Percentiles rank a stretch among this genome's conserved stretches.
phyloP scores from a whole-genome alignment of 1,140 invertebrate species.

The Telenomus remus region DNA sequence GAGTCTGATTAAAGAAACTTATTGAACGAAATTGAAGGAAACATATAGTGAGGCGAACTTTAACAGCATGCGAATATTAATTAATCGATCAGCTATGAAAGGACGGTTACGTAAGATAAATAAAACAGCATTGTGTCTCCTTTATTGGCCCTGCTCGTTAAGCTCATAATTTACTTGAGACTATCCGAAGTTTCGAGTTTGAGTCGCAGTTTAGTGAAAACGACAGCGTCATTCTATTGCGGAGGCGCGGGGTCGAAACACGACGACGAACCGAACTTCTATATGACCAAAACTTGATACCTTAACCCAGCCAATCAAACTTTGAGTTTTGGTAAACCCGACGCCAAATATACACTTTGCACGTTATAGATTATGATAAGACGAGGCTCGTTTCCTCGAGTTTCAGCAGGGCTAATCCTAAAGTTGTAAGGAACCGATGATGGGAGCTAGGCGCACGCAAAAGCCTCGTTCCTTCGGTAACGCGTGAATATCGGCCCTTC shows the following conservation, averaged over 20 bases:
- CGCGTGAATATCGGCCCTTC: constrained; percentile 34
- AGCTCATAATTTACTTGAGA: constrained; percentile 58
- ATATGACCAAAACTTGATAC: constrained; percentile 70
- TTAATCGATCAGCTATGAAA: constrained; percentile 19
- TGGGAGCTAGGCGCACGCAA: constrained; percentile 27
- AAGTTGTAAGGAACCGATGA: constrained; percentile 38
- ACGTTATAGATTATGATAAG: constrained; percentile 66
- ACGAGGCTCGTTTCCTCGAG: constrained; percentile 61
- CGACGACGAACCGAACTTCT: constrained; percentile 64
- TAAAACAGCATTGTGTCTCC: constrained; percentile 42
- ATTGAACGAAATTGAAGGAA: constrained; percentile 4
- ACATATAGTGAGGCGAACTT: not conserved
- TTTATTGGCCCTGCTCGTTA: constrained; percentile 47
- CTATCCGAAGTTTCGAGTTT: constrained; percentile 50
- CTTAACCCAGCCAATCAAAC: constrained; percentile 73
- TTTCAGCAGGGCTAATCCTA: constrained; percentile 61
- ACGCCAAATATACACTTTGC: constrained; percentile 69
- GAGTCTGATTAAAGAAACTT: constrained; percentile 1
- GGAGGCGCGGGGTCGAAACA: constrained; percentile 49
- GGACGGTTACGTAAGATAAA: constrained; percentile 32
- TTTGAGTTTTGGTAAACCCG: constrained; percentile 70
- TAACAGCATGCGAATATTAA: not conserved
- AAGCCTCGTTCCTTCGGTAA: constrained; percentile 53
- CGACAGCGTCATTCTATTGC: constrained; percentile 58
- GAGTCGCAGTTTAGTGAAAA: constrained; percentile 56